phyloP scores from a whole-genome alignment of 2,797 vertebrate genomes.

The Chlorospingus flavigularis region DNA sequence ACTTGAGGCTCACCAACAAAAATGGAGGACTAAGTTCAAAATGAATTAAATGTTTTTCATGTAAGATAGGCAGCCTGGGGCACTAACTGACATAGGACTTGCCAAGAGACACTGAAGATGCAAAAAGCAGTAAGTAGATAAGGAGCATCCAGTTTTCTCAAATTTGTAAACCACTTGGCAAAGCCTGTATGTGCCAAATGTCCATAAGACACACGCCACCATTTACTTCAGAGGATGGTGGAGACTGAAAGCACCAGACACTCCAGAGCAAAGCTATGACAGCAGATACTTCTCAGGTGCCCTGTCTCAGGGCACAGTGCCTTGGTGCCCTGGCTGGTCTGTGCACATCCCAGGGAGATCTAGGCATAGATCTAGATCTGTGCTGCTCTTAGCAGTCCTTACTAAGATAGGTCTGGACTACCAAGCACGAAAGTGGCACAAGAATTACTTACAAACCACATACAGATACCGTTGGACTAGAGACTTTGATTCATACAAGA shows the following conservation, averaged over 20 bases:
- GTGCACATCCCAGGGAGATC: not conserved
- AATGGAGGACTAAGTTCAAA: not conserved
- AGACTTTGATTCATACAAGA: not conserved
- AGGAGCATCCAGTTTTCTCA: not conserved
- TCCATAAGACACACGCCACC: not conserved
- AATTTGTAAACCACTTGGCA: not conserved
- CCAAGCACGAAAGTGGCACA: not conserved
- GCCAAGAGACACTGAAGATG: not conserved
- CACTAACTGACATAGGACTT: not conserved
- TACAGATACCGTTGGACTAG: not conserved
- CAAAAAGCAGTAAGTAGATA: not conserved
- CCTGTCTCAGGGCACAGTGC: not conserved
- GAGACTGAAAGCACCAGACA: not conserved
- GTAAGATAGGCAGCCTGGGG: not conserved
- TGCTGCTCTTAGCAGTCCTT: not conserved
- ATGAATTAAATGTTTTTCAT: not conserved
- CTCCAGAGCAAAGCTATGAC: not conserved
- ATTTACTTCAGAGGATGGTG: not conserved
- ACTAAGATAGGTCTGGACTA: not conserved
- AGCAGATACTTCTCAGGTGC: not conserved
- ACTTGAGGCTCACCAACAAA: not conserved
- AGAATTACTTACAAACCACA: not conserved
- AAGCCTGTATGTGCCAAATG: not conserved
- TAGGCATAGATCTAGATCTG: not conserved
- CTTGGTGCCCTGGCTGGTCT: not conserved